Evolutionary conservation across 2,113 vertebrate species (phyloP).

Genomic region (Ondatra zibethicus): DNA sequence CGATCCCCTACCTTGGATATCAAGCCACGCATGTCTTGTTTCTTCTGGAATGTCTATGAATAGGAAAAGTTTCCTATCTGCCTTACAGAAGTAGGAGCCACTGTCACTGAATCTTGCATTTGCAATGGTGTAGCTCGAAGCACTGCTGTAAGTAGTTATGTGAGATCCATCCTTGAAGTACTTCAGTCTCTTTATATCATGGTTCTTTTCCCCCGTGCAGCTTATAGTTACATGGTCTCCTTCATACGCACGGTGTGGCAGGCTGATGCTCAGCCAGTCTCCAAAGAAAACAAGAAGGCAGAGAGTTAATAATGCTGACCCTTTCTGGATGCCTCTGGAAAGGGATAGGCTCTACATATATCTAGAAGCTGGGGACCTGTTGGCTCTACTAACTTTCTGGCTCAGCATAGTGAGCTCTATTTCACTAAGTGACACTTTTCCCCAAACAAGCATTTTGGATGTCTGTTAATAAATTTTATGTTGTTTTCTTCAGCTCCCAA

Average conservation of each 20-base stretch:
- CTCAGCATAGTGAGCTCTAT: not conserved
- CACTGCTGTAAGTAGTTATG: not conserved
- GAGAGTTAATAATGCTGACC: no score
- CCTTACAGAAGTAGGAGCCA: slow-evolving; percentile 3
- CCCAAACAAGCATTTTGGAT: not conserved
- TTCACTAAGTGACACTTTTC: not conserved
- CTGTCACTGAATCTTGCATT: slow-evolving; percentile 8
- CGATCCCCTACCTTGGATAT: not conserved
- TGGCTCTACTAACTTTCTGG: not conserved
- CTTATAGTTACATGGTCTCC: not conserved
- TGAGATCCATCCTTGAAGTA: slow-evolving; percentile 8
- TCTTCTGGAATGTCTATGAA: not conserved
- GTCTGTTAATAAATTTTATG: not conserved
- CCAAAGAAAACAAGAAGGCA: not conserved
- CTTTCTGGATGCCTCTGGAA: rapidly evolving
- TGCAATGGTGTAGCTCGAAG: not conserved
- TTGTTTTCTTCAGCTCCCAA: not conserved
- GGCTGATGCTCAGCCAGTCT: not conserved
- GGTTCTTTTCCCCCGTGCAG: not conserved
- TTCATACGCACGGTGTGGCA: slow-evolving; percentile 5
- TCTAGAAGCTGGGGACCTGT: not conserved
- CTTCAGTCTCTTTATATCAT: not conserved
- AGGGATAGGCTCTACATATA: not conserved
- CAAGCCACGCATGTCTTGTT: not conserved
- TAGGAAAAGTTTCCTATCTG: not conserved